Base-by-base conservation (phyloP, 2,797 vertebrate species). In the Champsocephalus gunnari region DNA sequence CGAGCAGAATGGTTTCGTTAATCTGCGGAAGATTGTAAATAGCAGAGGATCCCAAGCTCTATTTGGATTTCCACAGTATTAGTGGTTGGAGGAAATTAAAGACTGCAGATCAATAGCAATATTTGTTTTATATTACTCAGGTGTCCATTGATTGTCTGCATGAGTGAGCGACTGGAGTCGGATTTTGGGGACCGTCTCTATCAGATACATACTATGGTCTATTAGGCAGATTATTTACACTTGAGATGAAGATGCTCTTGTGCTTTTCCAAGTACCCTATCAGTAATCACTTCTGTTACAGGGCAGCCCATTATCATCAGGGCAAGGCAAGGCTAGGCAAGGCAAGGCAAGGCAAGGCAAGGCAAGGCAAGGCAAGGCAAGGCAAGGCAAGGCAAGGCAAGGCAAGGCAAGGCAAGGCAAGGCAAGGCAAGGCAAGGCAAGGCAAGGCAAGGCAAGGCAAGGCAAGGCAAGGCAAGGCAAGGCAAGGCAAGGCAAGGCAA, bases 51-150 rank as follows among this genome's bases (percentile, higher is more conserved):
- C 83, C 14, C 34, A 47, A 86, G 83, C 78, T 86, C 79, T 79
- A 55, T 88, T 89, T 85, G 85, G 79, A 83, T 89, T 89, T 86
- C 88, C 59, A 67, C 84, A 79, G 88, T 81, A 92, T 92, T 84
- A 84, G 86, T 84, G 81, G 77, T 83, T 83, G 83, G 83, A 86
- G 88, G 88, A 91, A 90, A 92, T 94, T 88, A 93, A 92, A 91
- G 83, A 79, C 75, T 58, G 72, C 71, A 56, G 88, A 93, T 94
- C 92, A 83, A 93, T 93, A 90, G 85, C 80, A 91, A 91, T 93
- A 92, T 93, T 92, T 92, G 90, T 91, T 93, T 92, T 83, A 89
- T 92, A 86, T 92, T 88, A 81, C 89, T 91, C 88, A 87, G 84
- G 82, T 92, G 92, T 92, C 86, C 77, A 88, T 85, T 88, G 88